phyloP scores from a whole-genome alignment of 2,797 vertebrate species.

The Paguma larvata region DNA sequence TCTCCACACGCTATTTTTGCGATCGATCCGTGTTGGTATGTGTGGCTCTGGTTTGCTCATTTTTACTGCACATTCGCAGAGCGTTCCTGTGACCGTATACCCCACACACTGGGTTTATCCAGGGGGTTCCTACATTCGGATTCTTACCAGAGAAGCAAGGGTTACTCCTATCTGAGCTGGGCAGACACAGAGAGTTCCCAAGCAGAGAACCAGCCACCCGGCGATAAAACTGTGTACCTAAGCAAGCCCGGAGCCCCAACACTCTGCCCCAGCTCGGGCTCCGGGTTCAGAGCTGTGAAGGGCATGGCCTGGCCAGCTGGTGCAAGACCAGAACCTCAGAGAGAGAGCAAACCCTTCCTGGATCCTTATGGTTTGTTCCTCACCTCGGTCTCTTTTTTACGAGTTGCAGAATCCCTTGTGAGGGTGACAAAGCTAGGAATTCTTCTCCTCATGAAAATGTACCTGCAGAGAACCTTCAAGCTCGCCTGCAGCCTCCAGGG shows the following conservation, averaged over 20 bases:
- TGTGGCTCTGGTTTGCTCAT: neutral
- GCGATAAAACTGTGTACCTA: neutral
- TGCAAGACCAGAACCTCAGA: neutral
- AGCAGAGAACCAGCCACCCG: neutral
- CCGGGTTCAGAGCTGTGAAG: neutral
- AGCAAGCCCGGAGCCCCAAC: neutral
- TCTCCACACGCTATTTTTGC: neutral
- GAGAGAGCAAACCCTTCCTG: neutral
- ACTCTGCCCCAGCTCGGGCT: neutral
- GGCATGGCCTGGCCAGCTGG: no score
- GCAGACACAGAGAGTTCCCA: neutral
- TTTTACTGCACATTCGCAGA: neutral
- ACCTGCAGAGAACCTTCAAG: neutral
- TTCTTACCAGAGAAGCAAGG: constrained; percentile 48
- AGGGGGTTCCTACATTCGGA: neutral
- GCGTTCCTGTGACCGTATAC: neutral
- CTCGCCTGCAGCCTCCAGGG: neutral
- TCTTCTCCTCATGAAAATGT: neutral
- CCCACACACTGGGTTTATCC: neutral
- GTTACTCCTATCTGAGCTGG: neutral
- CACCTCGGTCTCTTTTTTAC: neutral
- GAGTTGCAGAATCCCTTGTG: neutral
- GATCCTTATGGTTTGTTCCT: neutral
- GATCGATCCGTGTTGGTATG: neutral
- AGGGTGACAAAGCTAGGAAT: neutral